Percentiles rank a stretch among this genome's conserved stretches.
These are phyloP conservation scores for Platalea minor DNA, from an alignment of 2,797 vertebrate genomes.

Conservation along the genomic window DNA sequence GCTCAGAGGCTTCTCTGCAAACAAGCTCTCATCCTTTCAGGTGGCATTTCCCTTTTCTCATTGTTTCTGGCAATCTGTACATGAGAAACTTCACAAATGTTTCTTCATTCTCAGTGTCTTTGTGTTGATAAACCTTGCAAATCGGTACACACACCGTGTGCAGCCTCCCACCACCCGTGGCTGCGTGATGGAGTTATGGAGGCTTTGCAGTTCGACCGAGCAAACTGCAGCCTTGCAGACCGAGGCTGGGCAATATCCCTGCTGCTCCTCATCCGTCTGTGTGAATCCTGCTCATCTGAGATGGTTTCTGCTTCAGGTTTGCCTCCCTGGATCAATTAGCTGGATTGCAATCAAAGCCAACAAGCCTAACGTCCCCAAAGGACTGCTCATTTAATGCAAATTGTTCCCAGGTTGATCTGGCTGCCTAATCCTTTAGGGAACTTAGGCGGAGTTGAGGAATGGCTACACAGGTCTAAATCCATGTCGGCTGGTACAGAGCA, in stretches of 20 bases:
- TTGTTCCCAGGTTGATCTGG: not conserved
- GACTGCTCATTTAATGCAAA: not conserved
- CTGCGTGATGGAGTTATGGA: not conserved
- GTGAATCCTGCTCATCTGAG: not conserved
- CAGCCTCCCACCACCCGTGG: not conserved
- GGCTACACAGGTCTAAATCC: not conserved
- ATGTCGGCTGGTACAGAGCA: not conserved
- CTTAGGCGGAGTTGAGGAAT: not conserved
- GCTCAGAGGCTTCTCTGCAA: slow-evolving; percentile 31
- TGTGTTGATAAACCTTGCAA: not conserved
- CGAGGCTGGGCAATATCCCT: not conserved
- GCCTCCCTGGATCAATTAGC: not conserved
- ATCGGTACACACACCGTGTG: rapidly evolving
- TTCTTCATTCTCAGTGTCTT: not conserved
- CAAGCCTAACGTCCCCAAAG: not conserved
- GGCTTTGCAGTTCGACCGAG: not conserved
- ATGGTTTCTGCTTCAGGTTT: not conserved
- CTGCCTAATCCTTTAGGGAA: not conserved
- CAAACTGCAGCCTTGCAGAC: not conserved
- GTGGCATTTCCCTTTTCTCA: slow-evolving; percentile 67
- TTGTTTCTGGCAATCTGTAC: slow-evolving; percentile 49
- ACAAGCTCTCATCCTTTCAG: slow-evolving; percentile 59
- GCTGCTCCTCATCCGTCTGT: not conserved
- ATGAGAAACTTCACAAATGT: slow-evolving; percentile 16
- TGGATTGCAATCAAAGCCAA: not conserved